Conservation (phyloP, 35 echinoderm and acorn worm genomes). For the Anneissia japonica region DNA sequence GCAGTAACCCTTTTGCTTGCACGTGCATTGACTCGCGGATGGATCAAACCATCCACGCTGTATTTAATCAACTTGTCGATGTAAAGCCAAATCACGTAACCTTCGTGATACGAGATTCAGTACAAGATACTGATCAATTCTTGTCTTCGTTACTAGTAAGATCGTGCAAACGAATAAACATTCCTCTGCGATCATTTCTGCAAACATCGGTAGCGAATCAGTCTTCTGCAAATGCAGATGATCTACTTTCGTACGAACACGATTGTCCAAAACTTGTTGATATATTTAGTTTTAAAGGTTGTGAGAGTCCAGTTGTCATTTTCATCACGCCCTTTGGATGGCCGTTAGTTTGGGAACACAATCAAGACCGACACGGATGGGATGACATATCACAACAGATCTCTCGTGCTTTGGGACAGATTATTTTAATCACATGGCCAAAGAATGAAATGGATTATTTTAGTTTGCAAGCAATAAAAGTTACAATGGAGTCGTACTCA, state of each 20-base stretch:
- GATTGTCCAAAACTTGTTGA: slow-evolving; percentile 34
- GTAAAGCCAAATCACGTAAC: slow-evolving; percentile 28
- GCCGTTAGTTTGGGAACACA: slow-evolving; percentile 49
- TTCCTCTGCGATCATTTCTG: slow-evolving; percentile 12
- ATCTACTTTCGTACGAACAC: neutral
- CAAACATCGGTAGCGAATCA: neutral
- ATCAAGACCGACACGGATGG: slow-evolving; percentile 47
- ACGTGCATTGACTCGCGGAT: slow-evolving; percentile 13
- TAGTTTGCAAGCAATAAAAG: slow-evolving; percentile 21
- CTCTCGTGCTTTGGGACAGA: slow-evolving; percentile 59
- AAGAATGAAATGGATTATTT: slow-evolving; percentile 55
- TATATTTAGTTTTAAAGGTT: slow-evolving; percentile 66
- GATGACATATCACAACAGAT: slow-evolving; percentile 64
- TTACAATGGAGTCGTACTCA: slow-evolving; percentile 40
- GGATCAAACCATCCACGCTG: slow-evolving; percentile 2
- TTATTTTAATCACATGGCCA: slow-evolving; percentile 55
- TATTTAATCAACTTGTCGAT: slow-evolving; percentile 16
- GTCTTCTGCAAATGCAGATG: neutral
- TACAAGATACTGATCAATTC: slow-evolving; percentile 28
- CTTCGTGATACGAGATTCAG: slow-evolving; percentile 33
- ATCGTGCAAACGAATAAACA: slow-evolving; percentile 12
- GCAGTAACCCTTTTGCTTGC: slow-evolving; percentile 16
- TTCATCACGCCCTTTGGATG: slow-evolving; percentile 35
- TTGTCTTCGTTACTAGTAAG: slow-evolving; percentile 12
- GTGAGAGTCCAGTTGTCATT: slow-evolving; percentile 56